phyloP scores from a whole-genome alignment of 2,888 invertebrate species.

The Xylota sylvarum region DNA sequence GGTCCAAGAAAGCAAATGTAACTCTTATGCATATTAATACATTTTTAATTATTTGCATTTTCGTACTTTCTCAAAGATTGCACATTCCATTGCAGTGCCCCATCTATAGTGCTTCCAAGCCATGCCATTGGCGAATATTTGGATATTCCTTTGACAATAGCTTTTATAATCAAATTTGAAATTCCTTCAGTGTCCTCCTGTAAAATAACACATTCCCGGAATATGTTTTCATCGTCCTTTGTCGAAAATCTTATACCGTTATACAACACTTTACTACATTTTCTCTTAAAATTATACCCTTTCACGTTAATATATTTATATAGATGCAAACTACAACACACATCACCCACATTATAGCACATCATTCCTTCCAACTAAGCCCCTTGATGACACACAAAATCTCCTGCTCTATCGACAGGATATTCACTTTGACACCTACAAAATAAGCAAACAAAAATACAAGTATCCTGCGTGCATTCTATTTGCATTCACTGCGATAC shows the following conservation, averaged over 20 bases:
- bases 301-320: not conserved
- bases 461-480: slow-evolving; percentile 15
- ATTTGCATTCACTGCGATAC: slow-evolving; percentile 1
- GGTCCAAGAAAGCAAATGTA: no score
- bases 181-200: no score
- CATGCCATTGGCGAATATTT: no score
- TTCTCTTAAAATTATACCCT: not conserved
- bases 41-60: no score
- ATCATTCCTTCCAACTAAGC: slow-evolving; percentile 8
- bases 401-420: slow-evolving; percentile 28
- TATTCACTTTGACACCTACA: slow-evolving; percentile 33
- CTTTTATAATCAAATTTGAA: no score
- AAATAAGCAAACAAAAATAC: not conserved
- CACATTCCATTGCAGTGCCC: no score
- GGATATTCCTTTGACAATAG: no score
- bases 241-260: not conserved
- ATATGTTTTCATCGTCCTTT: not conserved
- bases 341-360: not conserved
- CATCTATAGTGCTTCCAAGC: no score
- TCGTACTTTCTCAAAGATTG: no score
- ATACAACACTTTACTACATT: not conserved
- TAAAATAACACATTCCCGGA: no score
- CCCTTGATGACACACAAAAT: slow-evolving; percentile 25
- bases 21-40: no score
- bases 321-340: not conserved